phyloP scores from a whole-genome alignment of 2,113 vertebrate genomes.

The Poeciliopsis prolifica region DNA sequence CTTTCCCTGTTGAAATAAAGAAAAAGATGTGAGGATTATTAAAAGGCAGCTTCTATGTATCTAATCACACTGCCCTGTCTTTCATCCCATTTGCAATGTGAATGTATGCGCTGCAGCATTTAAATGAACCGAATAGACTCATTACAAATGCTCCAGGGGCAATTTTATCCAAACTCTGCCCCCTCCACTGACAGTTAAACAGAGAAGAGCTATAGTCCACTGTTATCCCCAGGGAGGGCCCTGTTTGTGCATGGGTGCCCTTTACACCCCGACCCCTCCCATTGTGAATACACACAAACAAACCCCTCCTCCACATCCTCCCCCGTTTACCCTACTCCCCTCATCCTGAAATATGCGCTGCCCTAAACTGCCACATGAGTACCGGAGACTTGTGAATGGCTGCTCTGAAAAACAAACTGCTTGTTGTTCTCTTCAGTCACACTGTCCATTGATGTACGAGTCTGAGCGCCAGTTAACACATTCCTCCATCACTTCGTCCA shows the following conservation, averaged over 20 bases:
- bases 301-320: slow-evolving; percentile 68
- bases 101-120: slow-evolving; percentile 63
- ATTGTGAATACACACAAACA: slow-evolving; percentile 59
- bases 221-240: slow-evolving; percentile 59
- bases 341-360: slow-evolving; percentile 59
- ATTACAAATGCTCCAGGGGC: slow-evolving; percentile 75
- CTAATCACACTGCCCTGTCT: slow-evolving; percentile 46
- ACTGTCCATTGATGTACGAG: slow-evolving; percentile 29
- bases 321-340: slow-evolving; percentile 53
- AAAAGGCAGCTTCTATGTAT: slow-evolving; percentile 52
- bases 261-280: slow-evolving; percentile 45
- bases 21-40: slow-evolving; percentile 36
- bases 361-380: slow-evolving; percentile 47
- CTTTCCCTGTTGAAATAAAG: slow-evolving; percentile 82
- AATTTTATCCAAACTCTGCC: slow-evolving; percentile 60
- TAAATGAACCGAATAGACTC: slow-evolving; percentile 79
- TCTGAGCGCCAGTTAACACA: slow-evolving; percentile 13
- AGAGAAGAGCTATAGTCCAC: slow-evolving; percentile 65
- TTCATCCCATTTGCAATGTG: slow-evolving; percentile 64
- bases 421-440: slow-evolving; percentile 38
- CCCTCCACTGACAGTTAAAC: slow-evolving; percentile 66
- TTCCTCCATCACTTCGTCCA: slow-evolving; percentile 3
- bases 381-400: slow-evolving; percentile 43
- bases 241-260: slow-evolving; percentile 74
- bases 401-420: slow-evolving; percentile 33